phyloP scores from a whole-genome alignment of 2,888 invertebrate genomes.

The Matsumyia berberina region DNA sequence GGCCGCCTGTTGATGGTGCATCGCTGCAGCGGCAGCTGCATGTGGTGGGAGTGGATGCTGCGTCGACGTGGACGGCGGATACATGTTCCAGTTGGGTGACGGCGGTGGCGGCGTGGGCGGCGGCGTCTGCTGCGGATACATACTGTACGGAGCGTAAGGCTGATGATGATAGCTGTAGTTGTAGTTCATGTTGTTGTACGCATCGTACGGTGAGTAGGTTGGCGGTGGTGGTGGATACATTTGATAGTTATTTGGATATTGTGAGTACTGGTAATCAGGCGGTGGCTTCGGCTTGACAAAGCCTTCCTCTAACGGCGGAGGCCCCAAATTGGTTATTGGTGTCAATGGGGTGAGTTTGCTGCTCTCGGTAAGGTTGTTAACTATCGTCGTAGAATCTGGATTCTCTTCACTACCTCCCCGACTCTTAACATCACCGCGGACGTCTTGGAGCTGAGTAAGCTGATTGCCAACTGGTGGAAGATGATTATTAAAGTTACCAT shows the following conservation, averaged over 20 bases:
- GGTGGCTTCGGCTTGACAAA: conserved; percentile 84
- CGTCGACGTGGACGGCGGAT: conserved; percentile 84
- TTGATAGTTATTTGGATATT: conserved; percentile 84
- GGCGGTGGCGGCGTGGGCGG: conserved; percentile 85
- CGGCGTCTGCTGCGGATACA: conserved; percentile 84
- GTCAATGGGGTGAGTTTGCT: conserved; percentile 84
- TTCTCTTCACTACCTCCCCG: conserved; percentile 87
- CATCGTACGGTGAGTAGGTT: conserved; percentile 84
- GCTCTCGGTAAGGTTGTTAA: conserved; percentile 85
- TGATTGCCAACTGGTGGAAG: conserved; percentile 79
- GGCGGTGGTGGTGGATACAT: conserved; percentile 84
- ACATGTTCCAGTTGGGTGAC: conserved; percentile 88
- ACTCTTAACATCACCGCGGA: conserved; percentile 82
- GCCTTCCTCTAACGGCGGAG: conserved; percentile 82
- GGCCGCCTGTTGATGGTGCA: conserved; percentile 77
- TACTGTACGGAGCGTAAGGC: conserved; percentile 83
- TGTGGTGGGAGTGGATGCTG: conserved; percentile 77
- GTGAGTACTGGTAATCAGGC: conserved; percentile 83
- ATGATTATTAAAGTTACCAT: conserved; percentile 79
- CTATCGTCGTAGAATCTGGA: conserved; percentile 90
- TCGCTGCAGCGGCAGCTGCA: conserved; percentile 75
- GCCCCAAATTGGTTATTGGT: conserved; percentile 84
- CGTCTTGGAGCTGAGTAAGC: conserved; percentile 79
- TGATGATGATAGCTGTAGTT: conserved; percentile 84
- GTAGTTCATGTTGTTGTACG: conserved; percentile 84